phyloP scores from a whole-genome alignment of 1,140 invertebrate genomes.

The Drosophila biarmipes region DNA sequence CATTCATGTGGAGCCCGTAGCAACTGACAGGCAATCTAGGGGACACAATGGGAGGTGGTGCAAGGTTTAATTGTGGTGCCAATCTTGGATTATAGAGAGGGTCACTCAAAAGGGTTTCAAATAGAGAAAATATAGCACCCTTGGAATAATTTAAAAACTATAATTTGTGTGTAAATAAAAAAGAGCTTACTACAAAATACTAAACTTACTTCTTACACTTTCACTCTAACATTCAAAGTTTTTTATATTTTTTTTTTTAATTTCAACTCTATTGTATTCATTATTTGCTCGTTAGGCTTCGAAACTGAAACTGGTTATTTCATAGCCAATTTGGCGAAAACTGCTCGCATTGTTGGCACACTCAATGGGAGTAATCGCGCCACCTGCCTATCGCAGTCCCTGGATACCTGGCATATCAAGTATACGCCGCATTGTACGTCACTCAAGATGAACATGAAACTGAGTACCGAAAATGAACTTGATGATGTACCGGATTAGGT shows the following conservation, averaged over 20 bases:
- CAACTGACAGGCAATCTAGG: conserved; percentile 28
- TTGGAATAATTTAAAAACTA: too few relatives aligned
- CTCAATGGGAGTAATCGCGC: conserved; percentile 10
- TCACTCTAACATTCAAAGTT: too few relatives aligned
- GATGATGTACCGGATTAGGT: conserved; percentile 6
- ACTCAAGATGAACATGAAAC: conserved; percentile 7
- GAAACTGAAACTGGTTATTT: background rate
- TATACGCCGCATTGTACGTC: conserved; percentile 23
- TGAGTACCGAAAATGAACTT: background rate
- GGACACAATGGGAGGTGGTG: background rate
- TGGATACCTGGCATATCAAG: conserved; percentile 11
- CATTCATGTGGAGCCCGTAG: conserved; percentile 24
- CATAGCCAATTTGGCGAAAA: background rate
- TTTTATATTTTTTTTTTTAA: too few relatives aligned
- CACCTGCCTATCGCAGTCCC: background rate
- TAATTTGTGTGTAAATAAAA: background rate
- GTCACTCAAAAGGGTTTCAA: background rate
- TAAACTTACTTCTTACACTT: too few relatives aligned
- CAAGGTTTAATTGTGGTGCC: background rate
- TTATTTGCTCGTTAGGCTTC: too few relatives aligned
- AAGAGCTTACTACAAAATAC: too few relatives aligned
- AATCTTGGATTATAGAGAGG: background rate
- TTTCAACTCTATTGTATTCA: too few relatives aligned
- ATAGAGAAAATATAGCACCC: too few relatives aligned
- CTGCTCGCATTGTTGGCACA: background rate